Conservation (phyloP, 2,888 invertebrate species). For the Xanthorhoe designata region DNA sequence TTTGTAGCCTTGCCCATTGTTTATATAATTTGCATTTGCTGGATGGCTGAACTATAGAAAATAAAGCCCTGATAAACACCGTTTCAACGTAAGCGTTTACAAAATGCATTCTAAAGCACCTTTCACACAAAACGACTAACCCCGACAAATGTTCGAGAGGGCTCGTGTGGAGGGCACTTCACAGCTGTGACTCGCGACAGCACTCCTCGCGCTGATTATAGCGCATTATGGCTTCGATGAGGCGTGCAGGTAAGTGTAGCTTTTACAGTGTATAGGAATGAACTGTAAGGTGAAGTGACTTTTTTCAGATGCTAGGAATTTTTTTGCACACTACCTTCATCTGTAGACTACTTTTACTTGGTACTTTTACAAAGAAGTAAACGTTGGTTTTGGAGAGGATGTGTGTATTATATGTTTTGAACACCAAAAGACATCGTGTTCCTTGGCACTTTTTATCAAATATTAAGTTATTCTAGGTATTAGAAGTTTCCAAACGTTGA, state of each 20-base stretch:
- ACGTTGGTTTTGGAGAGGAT: too few species aligned
- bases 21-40: too few species aligned
- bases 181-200: constrained; percentile 47
- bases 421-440: too few species aligned
- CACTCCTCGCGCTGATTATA: constrained; percentile 56
- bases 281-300: background rate
- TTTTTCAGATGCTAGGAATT: background rate
- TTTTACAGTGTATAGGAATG: constrained; percentile 14
- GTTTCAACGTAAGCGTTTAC: constrained; percentile 14
- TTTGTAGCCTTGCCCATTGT: too few species aligned
- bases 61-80: background rate
- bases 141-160: constrained; percentile 72
- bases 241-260: constrained; percentile 28
- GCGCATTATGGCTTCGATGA: constrained; percentile 32
- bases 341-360: too few species aligned
- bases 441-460: too few species aligned
- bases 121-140: constrained; percentile 42
- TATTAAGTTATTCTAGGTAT: too few species aligned
- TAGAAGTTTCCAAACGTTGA: too few species aligned
- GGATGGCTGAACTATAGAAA: too few species aligned
- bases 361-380: too few species aligned
- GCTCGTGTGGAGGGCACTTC: constrained; percentile 63
- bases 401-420: too few species aligned
- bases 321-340: too few species aligned
- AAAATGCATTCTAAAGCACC: constrained; percentile 37